Evolutionary conservation across 1,140 invertebrate species (phyloP), one percentile per base, ranked within the genome.

Genomic region (Trichonephila clavipes): DNA sequence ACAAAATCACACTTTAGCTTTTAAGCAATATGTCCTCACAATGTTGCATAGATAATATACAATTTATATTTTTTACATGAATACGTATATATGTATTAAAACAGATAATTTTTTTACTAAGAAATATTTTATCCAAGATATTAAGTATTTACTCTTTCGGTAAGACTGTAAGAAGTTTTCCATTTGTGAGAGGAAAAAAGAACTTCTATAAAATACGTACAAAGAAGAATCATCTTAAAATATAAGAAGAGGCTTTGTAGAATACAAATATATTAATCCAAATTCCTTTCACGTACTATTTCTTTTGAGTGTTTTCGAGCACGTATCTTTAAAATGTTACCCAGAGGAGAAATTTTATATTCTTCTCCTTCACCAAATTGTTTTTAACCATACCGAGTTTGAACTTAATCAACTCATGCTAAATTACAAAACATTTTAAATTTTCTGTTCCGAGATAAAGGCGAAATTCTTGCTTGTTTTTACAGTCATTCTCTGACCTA

Each of bases 321-420:
- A 83, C 82, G 82, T 83, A 19, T 18, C 51, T 14, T 2, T 3
- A 58, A 83, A 83, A 83, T 59, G 82, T 24, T 51, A n/a, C 82
- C 82, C 82, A 83, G 40, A 51, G 44, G 82, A 58, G 12, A 24
- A 59, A 83, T 83, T 83, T 58, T n/a, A 83, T 83, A 83, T n/a
- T 18, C 44, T 24, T n/a, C 24, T 51, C 24, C 51, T 10, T 18
- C 18, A 19, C 14, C 10, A 51, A 83, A 83, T 59, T 59, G 82
- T 51, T 83, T 77, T 59, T 83, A 83, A 83, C 82, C 82, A 58
- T 10, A 21, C 40, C 14, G 51, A 24, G 82, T 77, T 40, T 77
- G 21, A n/a, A 24, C 66, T 24, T 69, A 34, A 77, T 28, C 69
- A 34, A 77, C 24, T 77, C 28, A 16, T 77, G 8, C 66, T 69